Conservation (phyloP, 2,888 invertebrate species). For the Andrena praecox region DNA sequence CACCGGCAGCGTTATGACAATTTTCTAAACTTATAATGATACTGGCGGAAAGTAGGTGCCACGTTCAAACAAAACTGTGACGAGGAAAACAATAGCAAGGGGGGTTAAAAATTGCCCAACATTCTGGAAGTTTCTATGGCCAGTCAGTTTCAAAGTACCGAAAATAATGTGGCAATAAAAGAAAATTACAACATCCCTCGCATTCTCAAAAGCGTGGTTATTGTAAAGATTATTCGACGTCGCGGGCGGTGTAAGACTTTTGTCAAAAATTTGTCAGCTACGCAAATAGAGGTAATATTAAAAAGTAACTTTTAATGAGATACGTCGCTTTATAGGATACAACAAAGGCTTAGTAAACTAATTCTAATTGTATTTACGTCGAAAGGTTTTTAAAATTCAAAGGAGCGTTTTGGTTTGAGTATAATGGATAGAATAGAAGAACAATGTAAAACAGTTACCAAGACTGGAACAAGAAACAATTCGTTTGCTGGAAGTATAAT, state of each 20-base stretch:
- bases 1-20: conserved; percentile 16
- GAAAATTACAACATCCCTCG: conserved; percentile 13
- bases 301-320: neutral
- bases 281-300: conserved; percentile 10
- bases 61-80: neutral
- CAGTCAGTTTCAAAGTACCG: neutral
- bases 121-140: neutral
- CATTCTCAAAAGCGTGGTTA: neutral
- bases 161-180: conserved; percentile 10
- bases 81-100: neutral
- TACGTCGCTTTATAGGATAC: neutral
- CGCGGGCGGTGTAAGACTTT: neutral
- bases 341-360: neutral
- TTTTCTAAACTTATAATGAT: conserved; percentile 30
- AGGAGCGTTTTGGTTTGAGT: neutral
- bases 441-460: too few species aligned
- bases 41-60: neutral
- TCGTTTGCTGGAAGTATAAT: too few species aligned
- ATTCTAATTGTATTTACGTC: neutral
- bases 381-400: neutral
- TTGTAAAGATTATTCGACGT: conserved; percentile 14
- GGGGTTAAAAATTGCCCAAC: neutral
- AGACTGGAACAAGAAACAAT: too few species aligned
- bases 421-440: too few species aligned
- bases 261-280: neutral